Percentiles rank a stretch among this genome's conserved stretches.
phyloP scores from a whole-genome alignment of 1,140 invertebrate genomes.

The Pissodes strobi region DNA sequence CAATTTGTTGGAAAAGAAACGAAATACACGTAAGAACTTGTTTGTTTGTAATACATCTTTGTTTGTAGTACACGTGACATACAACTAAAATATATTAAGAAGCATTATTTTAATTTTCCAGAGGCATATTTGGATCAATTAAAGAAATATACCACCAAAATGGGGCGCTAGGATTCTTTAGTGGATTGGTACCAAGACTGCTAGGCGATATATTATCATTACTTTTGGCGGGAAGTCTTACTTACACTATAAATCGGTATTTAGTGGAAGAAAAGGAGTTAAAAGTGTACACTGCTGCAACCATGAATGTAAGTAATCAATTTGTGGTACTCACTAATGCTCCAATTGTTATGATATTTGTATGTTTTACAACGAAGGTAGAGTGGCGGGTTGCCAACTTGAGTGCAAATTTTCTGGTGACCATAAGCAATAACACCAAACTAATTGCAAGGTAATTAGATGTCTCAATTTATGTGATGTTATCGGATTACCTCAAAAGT shows the following conservation, averaged over 20 bases:
- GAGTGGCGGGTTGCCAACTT: no score
- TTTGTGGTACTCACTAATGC: no score
- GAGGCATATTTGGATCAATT: constrained; percentile 73
- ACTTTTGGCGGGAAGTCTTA: constrained; percentile 70
- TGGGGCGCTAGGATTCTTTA: constrained; percentile 83
- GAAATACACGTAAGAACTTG: constrained; percentile 68
- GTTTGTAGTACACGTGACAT: constrained; percentile 15
- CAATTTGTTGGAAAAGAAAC: constrained; percentile 88
- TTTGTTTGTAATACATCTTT: constrained; percentile 10
- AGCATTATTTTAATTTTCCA: constrained; percentile 57
- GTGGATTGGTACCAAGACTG: constrained; percentile 79
- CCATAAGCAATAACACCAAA: no score
- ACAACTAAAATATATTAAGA: no score
- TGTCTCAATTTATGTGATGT: no score
- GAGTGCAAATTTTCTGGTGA: no score
- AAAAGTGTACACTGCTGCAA: constrained; percentile 64
- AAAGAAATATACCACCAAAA: constrained; percentile 79
- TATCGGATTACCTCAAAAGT: no score
- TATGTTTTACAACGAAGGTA: no score
- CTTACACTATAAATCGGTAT: constrained; percentile 79
- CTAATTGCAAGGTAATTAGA: no score
- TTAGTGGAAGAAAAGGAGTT: constrained; percentile 75
- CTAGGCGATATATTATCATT: constrained; percentile 77
- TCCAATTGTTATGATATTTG: no score
- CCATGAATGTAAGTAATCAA: constrained; percentile 63